Percentiles rank a stretch among this genome's conserved stretches.
Conservation (phyloP, 1,140 invertebrate genomes). For the Oppia nitens region DNA sequence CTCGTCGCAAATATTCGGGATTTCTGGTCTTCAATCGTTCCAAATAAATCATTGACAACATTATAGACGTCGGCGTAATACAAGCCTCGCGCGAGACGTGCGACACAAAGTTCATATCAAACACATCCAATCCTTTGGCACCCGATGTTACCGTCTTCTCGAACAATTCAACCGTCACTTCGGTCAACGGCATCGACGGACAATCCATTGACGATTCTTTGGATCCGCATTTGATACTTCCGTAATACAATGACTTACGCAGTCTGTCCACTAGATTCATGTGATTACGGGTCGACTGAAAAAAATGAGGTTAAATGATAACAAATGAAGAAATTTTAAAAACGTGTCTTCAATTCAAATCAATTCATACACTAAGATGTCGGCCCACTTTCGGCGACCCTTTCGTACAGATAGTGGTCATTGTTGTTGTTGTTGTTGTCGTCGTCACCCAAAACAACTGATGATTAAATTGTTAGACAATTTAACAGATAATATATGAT, state of each 20-base stretch:
- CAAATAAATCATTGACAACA: constrained; percentile 63
- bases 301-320: not conserved
- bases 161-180: constrained; percentile 59
- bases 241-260: constrained; percentile 28
- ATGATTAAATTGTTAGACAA: too few relatives aligned
- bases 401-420: not conserved
- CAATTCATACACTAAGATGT: not conserved
- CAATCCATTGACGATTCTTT: constrained; percentile 21
- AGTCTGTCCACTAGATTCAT: constrained; percentile 20
- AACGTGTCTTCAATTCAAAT: too few relatives aligned
- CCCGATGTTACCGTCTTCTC: constrained; percentile 32
- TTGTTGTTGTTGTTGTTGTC: not conserved
- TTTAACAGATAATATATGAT: too few relatives aligned
- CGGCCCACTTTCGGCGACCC: not conserved
- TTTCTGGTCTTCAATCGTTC: constrained; percentile 52
- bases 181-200: constrained; percentile 27
- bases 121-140: constrained; percentile 46
- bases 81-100: constrained; percentile 53
- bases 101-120: constrained; percentile 60
- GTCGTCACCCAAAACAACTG: too few relatives aligned
- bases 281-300: not conserved
- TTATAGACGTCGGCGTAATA: constrained; percentile 62
- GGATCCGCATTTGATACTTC: constrained; percentile 1
- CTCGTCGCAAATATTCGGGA: constrained; percentile 57
- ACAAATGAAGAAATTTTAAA: not conserved